These are phyloP conservation scores for Tipula vernalis DNA, from an alignment of 2,888 invertebrate genomes.

Conservation along the genomic window DNA sequence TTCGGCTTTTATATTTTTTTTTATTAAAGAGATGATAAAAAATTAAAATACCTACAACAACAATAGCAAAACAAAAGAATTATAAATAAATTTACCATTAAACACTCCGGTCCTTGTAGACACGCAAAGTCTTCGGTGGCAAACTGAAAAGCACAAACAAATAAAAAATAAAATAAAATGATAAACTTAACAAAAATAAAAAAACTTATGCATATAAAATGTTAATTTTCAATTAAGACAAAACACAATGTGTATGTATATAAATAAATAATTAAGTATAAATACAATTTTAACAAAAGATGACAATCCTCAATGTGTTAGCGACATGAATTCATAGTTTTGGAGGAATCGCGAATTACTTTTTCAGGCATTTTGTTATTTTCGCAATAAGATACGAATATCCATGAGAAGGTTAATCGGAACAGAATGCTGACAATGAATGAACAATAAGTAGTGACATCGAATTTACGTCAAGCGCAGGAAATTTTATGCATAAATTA, in stretches of 20 bases:
- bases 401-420: too few relatives aligned
- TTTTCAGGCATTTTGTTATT: background rate
- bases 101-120: slow-evolving; percentile 23
- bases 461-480: too few relatives aligned
- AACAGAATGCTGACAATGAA: too few relatives aligned
- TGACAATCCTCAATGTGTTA: background rate
- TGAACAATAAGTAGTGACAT: too few relatives aligned
- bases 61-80: background rate
- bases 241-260: background rate
- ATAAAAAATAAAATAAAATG: background rate
- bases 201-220: background rate
- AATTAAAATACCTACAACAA: background rate
- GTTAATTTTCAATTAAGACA: slow-evolving; percentile 4
- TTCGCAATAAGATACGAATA: too few relatives aligned
- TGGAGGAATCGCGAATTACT: background rate
- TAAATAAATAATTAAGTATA: background rate
- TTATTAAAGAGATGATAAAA: background rate
- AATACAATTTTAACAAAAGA: background rate
- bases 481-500: too few relatives aligned
- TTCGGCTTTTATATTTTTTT: background rate
- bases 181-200: background rate
- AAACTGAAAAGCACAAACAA: slow-evolving; percentile 19
- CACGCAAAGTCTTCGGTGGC: slow-evolving; percentile 22
- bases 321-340: background rate
- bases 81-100: slow-evolving; percentile 21